Base-by-base conservation (phyloP, 2,888 invertebrate species). In the Pasiphila rectangulata region DNA sequence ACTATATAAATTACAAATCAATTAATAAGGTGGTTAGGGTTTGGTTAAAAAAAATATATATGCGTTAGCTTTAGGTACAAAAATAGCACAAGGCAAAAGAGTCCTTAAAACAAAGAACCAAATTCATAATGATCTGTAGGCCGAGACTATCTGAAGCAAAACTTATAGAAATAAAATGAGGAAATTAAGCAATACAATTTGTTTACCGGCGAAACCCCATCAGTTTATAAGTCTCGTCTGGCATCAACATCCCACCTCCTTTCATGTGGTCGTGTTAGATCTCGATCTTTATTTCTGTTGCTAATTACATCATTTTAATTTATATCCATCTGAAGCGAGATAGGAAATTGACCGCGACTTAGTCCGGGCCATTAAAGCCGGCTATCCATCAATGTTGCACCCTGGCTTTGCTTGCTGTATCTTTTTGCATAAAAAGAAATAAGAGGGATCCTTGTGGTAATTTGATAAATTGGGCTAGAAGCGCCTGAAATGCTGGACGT, bases 401-500 rank as follows among this genome's bases (percentile, higher is more conserved):
- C 51, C 53, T 53, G 48, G 67, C 65, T 67, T 66, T 73, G 72
- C 72, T 69, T 68, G 63, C 69, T 69, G 75, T 75, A 75, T 75
- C 75, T 78, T 77, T 82, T 83, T 80, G 75, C 80, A 81, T 81
- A 75, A 75, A 79, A 76, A 79, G 73, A 77, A 74, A 65, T 65
- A 56, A 54, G 54, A 62, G 62, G 59, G 66, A 68, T 62, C 56
- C 55, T 47, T 62, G 51, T 54, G 60, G 64, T n/a, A 66, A 71
- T 68, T 60, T 72, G 64, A 67, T 62, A 44, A 54, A 60, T 58
- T 53, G 21, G 40, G 51, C 49, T 43, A 34, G 37, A n/a, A n/a
- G n/a, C n/a, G n/a, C n/a, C n/a, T n/a, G n/a, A n/a, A n/a, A n/a
- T n/a, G n/a, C n/a, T n/a, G n/a, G n/a, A n/a, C n/a, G n/a, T n/a